These are phyloP conservation scores for Cynodonichthys magdalenae DNA, from an alignment of 2,797 vertebrate genomes.

Conservation along the genomic window DNA sequence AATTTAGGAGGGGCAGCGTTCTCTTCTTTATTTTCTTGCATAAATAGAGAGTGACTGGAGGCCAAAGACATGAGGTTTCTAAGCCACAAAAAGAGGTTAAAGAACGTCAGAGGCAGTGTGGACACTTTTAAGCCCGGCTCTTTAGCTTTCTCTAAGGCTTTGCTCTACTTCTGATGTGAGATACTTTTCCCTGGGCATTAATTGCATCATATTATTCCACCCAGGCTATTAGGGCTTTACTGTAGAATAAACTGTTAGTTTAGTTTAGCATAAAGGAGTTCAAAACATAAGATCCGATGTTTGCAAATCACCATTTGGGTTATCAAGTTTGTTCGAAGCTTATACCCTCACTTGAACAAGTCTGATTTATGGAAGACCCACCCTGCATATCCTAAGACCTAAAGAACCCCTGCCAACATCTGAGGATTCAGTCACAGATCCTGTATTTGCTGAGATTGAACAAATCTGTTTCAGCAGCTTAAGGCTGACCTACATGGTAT, in stretches of 20 bases:
- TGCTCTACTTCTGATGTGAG: slow-evolving; percentile 47
- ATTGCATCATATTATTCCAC: slow-evolving; percentile 62
- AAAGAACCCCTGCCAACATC: not conserved
- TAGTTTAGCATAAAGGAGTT: slow-evolving; percentile 42
- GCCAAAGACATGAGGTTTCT: slow-evolving; percentile 85
- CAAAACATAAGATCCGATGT: slow-evolving; percentile 43
- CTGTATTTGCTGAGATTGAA: not conserved
- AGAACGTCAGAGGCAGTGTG: slow-evolving; percentile 79
- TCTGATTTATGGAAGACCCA: not conserved
- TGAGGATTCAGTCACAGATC: not conserved
- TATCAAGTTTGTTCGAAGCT: not conserved
- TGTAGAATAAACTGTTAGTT: slow-evolving; percentile 48
- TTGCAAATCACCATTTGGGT: slow-evolving; percentile 1
- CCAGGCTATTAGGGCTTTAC: slow-evolving; percentile 42
- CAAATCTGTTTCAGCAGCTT: not conserved
- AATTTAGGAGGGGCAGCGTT: slow-evolving; percentile 86
- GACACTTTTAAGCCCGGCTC: slow-evolving; percentile 67
- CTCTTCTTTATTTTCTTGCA: slow-evolving; percentile 86
- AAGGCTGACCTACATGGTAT: not conserved
- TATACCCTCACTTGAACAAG: not conserved
- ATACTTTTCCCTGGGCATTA: slow-evolving; percentile 49
- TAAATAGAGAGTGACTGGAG: slow-evolving; percentile 85
- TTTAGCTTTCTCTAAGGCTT: slow-evolving; percentile 35
- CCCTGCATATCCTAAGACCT: not conserved
- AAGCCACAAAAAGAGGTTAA: slow-evolving; percentile 82